Evolutionary conservation across 2,113 vertebrate genomes (phyloP), one percentile per base, ranked within the genome.

Genomic region (Nannospalax galili): DNA sequence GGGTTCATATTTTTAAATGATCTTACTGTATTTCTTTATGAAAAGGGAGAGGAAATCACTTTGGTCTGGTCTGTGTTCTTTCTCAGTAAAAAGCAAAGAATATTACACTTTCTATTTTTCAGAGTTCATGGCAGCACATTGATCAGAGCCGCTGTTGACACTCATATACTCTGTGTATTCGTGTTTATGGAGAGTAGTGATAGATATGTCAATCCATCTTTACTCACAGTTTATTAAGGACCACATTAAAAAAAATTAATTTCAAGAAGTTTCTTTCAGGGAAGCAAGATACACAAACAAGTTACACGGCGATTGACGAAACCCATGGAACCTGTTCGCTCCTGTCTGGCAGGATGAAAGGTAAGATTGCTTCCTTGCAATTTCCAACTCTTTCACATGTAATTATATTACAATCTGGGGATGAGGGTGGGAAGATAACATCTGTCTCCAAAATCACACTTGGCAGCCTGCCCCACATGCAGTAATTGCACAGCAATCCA

Each of bases 201-300:
- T 45, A 45, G 32, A n/a, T 52, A 4, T 45, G 16, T 58, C 70
- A 56, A 87, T 56, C 28, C 58, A 64, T 24, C 67, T 93, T 85
- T n/a, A 69, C 52, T 94, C 15, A 60, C 1, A 60, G 5, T 52
- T 94, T 77, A 92, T 10, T 7, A 20, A 64, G 45, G 26, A 70
- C 28, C 4, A 7, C 20, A 24, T 72, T 79, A 48, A 17, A 69
- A 26, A 37, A 58, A 74, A 62, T 67, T 92, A 58, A 70, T 89
- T 89, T 90, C 69, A 77, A 48, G 60, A 58, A 15, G n/a, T 58
- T 91, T 84, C 62, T 80, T 91, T 86, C 87, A n/a, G 42, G 58
- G 67, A 91, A 73, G 42, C 48, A 91, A 84, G 75, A 64, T 12
- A 72, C 8, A 88, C 12, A 48, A 80, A 42, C 58, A n/a, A 64